These are phyloP conservation scores for Solenopsis invicta DNA, from an alignment of 1,140 invertebrate species.

Conservation along the genomic window DNA sequence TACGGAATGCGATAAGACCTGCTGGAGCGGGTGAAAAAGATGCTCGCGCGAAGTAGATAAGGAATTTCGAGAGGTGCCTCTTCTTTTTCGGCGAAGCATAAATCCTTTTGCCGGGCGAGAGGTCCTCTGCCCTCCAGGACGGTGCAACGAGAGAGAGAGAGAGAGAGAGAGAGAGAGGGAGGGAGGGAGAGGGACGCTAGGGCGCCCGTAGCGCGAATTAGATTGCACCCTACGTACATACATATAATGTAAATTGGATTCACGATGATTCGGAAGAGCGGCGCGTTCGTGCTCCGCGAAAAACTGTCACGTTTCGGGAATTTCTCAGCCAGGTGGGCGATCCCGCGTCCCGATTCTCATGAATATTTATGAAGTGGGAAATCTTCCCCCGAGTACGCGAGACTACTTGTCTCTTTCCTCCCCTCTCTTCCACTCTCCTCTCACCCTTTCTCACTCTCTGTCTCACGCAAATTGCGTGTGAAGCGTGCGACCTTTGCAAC, in stretches of 20 bases:
- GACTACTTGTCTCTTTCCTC: background rate
- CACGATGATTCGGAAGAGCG: constrained; percentile 14
- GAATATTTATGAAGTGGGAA: constrained; percentile 53
- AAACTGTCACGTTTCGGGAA: constrained; percentile 55
- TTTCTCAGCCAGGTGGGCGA: constrained; percentile 43
- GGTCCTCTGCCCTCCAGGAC: background rate
- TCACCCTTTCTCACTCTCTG: background rate
- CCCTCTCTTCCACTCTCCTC: background rate
- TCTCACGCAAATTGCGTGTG: background rate
- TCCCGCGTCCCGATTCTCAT: constrained; percentile 28
- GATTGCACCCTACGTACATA: constrained; percentile 33
- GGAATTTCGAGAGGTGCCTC: constrained; percentile 24
- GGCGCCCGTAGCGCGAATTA: constrained; percentile 21
- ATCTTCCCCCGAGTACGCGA: constrained; percentile 8
- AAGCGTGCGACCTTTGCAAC: constrained; percentile 14
- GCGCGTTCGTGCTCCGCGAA: constrained; percentile 2
- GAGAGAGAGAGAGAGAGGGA: too few species aligned
- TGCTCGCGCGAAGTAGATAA: constrained; percentile 16
- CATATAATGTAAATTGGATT: constrained; percentile 55
- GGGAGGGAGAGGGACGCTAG: background rate
- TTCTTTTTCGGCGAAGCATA: constrained; percentile 45
- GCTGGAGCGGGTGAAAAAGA: constrained; percentile 11
- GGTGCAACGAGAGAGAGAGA: background rate
- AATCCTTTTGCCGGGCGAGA: constrained; percentile 21
- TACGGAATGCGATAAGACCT: constrained; percentile 50